These are phyloP conservation scores for Venustoraphidia nigricollis DNA, from an alignment of 2,888 invertebrate species.

Conservation along the genomic window DNA sequence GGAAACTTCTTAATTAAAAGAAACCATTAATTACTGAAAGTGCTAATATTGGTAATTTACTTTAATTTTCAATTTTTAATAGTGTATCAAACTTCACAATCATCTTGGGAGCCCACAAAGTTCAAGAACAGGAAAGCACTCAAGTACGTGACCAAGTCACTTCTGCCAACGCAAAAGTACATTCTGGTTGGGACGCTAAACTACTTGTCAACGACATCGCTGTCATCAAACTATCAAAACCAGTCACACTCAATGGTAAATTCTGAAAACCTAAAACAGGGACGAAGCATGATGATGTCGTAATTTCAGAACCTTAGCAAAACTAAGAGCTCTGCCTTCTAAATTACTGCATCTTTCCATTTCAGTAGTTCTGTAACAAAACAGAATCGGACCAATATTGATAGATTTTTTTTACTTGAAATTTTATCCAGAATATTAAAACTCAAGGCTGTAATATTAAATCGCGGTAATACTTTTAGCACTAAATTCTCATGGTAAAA, in stretches of 20 bases:
- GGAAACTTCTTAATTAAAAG: too few species aligned
- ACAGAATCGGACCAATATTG: too few species aligned
- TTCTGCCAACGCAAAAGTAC: conserved; percentile 16
- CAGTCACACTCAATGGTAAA: conserved; percentile 24
- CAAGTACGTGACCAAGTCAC: conserved; percentile 11
- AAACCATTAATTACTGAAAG: too few species aligned
- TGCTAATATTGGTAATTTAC: not conserved
- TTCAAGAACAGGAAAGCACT: conserved; percentile 1
- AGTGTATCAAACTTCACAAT: conserved; percentile 3
- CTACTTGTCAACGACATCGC: conserved; percentile 28
- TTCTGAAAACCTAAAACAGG: not conserved
- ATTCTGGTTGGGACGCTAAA: conserved; percentile 22
- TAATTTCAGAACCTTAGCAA: too few species aligned
- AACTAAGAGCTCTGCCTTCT: too few species aligned
- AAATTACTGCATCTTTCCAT: too few species aligned
- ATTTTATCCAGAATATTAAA: too few species aligned
- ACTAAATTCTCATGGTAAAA: too few species aligned
- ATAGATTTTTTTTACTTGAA: too few species aligned
- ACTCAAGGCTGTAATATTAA: too few species aligned
- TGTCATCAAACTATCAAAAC: conserved; percentile 24
- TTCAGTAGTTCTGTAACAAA: not conserved
- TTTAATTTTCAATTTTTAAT: not conserved
- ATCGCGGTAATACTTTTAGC: too few species aligned
- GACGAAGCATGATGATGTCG: too few species aligned
- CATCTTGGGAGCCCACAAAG: conserved; percentile 1